A percentile compares a stretch with the other conserved stretches of the same genome.
Evolutionary conservation across 2,888 invertebrate genomes (phyloP).

Genomic region (Allolobophora icterica): DNA sequence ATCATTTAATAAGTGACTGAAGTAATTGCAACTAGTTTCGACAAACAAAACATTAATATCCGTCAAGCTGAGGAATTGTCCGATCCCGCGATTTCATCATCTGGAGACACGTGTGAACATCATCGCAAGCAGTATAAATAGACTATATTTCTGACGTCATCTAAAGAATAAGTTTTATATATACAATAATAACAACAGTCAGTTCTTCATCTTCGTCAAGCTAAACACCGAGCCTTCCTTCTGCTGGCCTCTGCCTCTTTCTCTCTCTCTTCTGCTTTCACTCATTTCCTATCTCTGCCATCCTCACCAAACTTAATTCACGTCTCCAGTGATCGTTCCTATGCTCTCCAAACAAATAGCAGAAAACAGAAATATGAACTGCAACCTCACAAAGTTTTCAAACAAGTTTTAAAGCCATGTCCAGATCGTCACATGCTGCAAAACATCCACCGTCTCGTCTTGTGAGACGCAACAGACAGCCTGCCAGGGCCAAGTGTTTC

Average conservation of each 20-base stretch:
- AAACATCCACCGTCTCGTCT: too few relatives aligned
- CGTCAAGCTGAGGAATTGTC: slow-evolving; percentile 10
- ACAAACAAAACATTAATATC: slow-evolving; percentile 17
- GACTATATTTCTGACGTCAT: slow-evolving; percentile 3
- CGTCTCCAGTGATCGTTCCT: background rate
- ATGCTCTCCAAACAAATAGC: background rate
- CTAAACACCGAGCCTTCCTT: background rate
- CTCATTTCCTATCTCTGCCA: background rate
- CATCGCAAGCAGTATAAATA: slow-evolving; percentile 17
- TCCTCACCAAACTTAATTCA: background rate
- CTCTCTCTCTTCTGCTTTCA: background rate
- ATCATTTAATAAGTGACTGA: slow-evolving; percentile 6
- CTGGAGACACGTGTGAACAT: background rate
- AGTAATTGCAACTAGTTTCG: slow-evolving; percentile 17
- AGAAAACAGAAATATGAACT: background rate
- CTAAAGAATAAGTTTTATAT: slow-evolving; percentile 4
- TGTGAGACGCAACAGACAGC: background rate
- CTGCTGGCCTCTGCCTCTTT: background rate
- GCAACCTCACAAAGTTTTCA: background rate
- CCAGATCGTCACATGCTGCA: background rate
- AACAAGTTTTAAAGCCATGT: background rate
- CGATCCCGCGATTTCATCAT: background rate
- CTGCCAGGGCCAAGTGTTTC: background rate
- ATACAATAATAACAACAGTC: slow-evolving; percentile 17
- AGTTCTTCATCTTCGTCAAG: background rate